Base-by-base conservation (phyloP, 1,140 invertebrate species). In the Rhyzopertha dominica region DNA sequence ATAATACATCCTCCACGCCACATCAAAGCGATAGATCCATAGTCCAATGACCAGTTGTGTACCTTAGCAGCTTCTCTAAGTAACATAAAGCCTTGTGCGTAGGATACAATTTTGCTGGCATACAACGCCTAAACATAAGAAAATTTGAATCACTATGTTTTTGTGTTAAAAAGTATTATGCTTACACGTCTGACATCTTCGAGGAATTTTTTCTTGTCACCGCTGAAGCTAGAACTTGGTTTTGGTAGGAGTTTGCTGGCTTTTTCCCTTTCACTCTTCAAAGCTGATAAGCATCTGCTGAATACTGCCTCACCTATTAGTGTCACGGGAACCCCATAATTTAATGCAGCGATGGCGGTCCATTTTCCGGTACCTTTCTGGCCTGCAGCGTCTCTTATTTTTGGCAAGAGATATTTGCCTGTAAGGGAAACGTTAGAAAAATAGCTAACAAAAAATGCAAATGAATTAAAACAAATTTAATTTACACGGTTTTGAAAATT, bases 1-100 rank as follows among this genome's bases (percentile, higher is more conserved):
- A 98, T 99, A 62, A 99, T 99, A 66, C 97, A 99, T 22, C 97
- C 97, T 16, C 97, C 97, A 53, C 96, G 78, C 97, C 97, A 99
- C 96, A 99, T 99, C 1, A 99, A 72, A 10, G 97, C 96, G 59
- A 99, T 98, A 24, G 88, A 90, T 34, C 96, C 96, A 62, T 98
- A 96, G 70, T 99, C 98, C 10, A 99, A 73, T 42, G 94, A 85
- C 97, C 96, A 99, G 0, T 83, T 80, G 55, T 94, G 84, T 43
- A 85, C 75, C 58, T 86, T 84, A 1, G 94, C 94, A 17, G 95
- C 95, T 71, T 98, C 93, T 31, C 90, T 76, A 54, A 99, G 74
- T 34, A 99, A 71, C 97, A 99, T 99, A 63, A 99, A 99, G 0
- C 97, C 97, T 76, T 99, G 97, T 1, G 97, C 91, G 62, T 99